These are phyloP conservation scores for Agelaius phoeniceus DNA, from an alignment of 2,113 vertebrate genomes.

Conservation along the genomic window DNA sequence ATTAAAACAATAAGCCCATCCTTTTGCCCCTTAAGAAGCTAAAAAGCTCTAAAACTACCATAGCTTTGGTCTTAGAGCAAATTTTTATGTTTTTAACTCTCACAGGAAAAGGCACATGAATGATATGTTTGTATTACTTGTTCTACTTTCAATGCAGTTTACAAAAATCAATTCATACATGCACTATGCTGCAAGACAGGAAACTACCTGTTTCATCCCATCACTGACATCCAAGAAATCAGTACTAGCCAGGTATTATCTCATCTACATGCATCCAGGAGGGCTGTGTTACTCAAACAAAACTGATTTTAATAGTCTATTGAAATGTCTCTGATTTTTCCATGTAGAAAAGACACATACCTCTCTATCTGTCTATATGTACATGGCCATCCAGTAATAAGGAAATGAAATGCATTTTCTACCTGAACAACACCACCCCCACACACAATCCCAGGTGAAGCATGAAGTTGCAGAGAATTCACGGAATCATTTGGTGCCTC, in stretches of 20 bases:
- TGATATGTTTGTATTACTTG: not conserved
- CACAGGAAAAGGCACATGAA: not conserved
- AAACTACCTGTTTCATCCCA: not conserved
- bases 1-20: not conserved
- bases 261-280: not conserved
- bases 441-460: not conserved
- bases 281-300: not conserved
- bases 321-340: not conserved
- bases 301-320: not conserved
- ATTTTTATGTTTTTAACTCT: not conserved
- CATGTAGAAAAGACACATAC: not conserved
- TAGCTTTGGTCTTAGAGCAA: not conserved
- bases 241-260: not conserved
- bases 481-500: not conserved
- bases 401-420: not conserved
- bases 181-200: not conserved
- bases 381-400: not conserved
- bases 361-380: not conserved
- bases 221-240: not conserved
- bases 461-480: not conserved
- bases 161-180: not conserved
- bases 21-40: not conserved
- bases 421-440: not conserved
- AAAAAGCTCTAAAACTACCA: not conserved
- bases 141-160: not conserved